Base-by-base conservation (phyloP, 1,140 invertebrate genomes). In the Acromyrmex echinatior region DNA sequence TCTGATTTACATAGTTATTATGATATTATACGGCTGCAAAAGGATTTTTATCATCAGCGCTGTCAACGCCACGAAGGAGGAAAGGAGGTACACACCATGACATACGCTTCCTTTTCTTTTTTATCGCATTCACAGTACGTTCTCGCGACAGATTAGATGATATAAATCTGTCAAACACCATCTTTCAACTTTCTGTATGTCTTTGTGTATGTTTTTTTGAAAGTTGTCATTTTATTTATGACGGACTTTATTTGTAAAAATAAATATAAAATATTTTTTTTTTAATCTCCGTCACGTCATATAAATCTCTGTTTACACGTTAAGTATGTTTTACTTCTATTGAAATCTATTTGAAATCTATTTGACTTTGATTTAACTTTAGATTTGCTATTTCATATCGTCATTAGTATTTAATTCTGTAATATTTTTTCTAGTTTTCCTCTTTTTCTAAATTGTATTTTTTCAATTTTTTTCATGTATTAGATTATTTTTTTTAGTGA, bases 1-100 rank as follows among this genome's bases (percentile, higher is more conserved):
- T 63, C 86, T 90, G 90, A 94, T 94, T 94, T 94, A 93, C 94
- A 94, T 94, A 94, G 93, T 94, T 94, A 94, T 94, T 93, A 93
- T 94, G 92, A 92, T 94, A 94, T 94, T 94, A 94, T 94, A 89
- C 93, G 89, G 85, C 88, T 87, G 88, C 89, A 88, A 92, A 92
- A 93, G 92, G 91, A 94, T 93, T 93, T 93, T 93, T 93, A 92
- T 93, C 88, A 87, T 89, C 90, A 88, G 76, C 49, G 49, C 89
- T 90, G 89, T 86, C 80, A 85, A 35, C 73, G 62, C 76, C 87
- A 88, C 28, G 86, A 71, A 81, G 35, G 31, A 31, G 78, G 25
- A 88, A 80, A 87, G 60, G 56, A 77, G 58, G 58, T 84, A 91
- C 79, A 85, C 74, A 18, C 56, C 49, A 62, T 53, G 86, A 90